A percentile compares a stretch with the other conserved stretches of the same genome.
Conservation (phyloP, 2,113 vertebrate species). For the Taxidea taxus region DNA sequence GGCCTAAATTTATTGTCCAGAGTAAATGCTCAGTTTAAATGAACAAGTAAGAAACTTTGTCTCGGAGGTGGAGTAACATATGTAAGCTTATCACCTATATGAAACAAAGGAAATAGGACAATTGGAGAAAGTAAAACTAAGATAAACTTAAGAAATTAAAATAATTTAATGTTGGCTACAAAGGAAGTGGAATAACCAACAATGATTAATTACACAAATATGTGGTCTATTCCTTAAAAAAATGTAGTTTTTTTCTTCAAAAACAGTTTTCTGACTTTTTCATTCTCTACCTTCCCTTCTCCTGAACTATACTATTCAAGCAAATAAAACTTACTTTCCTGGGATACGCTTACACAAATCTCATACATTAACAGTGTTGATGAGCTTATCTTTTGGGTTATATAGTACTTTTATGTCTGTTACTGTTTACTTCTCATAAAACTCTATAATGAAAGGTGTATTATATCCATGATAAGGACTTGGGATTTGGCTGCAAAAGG, state of each 20-base stretch:
- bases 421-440: not conserved
- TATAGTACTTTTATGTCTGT: not conserved
- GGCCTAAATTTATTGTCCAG: conserved; percentile 46
- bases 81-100: conserved; percentile 2
- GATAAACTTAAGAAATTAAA: not conserved
- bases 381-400: not conserved
- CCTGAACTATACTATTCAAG: not conserved
- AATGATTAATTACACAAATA: not conserved
- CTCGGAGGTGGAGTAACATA: not conserved
- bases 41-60: conserved; percentile 45
- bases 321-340: not conserved
- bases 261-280: not conserved
- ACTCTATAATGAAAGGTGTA: not conserved
- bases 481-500: not conserved
- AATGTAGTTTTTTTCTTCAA: not conserved
- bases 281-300: not conserved
- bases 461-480: not conserved
- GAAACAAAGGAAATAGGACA: conserved; percentile 7
- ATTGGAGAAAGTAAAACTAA: not conserved
- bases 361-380: not conserved
- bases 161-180: not conserved
- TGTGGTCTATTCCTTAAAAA: not conserved
- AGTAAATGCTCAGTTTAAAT: conserved; percentile 53
- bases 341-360: not conserved
- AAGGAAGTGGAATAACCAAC: not conserved